Conservation (phyloP, 2,888 invertebrate species). For the Pseudoips prasinana region DNA sequence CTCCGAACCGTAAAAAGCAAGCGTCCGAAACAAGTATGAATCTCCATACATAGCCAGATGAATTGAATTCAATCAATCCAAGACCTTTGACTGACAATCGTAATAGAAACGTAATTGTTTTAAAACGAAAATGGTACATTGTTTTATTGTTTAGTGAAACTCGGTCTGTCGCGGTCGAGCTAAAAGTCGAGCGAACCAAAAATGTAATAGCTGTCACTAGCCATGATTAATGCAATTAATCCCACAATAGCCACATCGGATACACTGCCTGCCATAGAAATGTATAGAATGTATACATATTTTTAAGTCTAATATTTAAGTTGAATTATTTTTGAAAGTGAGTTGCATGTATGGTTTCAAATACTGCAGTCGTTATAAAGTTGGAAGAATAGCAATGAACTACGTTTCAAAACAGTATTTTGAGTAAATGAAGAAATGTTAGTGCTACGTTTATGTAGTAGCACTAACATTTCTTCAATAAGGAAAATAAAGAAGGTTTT, state of each 20-base stretch:
- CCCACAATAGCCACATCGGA: conserved; percentile 68
- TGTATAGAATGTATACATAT: conserved; percentile 8
- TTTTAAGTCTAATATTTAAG: conserved; percentile 2
- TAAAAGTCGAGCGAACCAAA: conserved; percentile 80
- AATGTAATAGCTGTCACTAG: conserved; percentile 81
- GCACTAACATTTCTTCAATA: too few relatives aligned
- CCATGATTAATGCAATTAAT: conserved; percentile 81
- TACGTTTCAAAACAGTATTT: too few relatives aligned
- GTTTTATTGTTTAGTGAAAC: conserved; percentile 65
- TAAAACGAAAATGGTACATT: conserved; percentile 47
- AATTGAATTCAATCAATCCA: conserved; percentile 32
- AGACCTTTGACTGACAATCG: conserved; percentile 35
- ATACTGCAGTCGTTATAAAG: too few relatives aligned
- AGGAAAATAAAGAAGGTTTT: too few relatives aligned
- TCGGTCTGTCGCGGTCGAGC: conserved; percentile 56
- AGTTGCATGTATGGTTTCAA: too few relatives aligned
- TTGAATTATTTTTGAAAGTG: too few relatives aligned
- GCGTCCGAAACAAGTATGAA: too few relatives aligned
- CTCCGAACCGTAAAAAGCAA: too few relatives aligned
- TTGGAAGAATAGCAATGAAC: too few relatives aligned
- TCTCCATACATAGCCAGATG: neutral
- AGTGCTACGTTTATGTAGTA: too few relatives aligned
- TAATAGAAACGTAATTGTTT: conserved; percentile 43
- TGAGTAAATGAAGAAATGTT: too few relatives aligned
- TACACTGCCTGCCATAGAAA: conserved; percentile 53